phyloP scores from a whole-genome alignment of 2,113 vertebrate species.

The Zosterops pallidus region DNA sequence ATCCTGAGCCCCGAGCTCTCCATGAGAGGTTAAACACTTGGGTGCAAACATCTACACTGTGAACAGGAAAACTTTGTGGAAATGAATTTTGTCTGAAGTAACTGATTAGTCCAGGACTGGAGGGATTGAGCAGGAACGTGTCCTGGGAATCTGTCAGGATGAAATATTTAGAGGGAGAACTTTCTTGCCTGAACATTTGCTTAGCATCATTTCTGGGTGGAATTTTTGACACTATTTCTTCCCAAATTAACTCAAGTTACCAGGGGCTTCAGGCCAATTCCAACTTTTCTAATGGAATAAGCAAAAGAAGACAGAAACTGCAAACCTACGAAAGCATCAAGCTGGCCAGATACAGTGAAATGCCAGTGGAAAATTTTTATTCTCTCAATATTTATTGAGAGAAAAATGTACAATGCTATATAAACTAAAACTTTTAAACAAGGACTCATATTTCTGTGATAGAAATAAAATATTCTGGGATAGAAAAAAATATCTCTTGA shows the following conservation, averaged over 20 bases:
- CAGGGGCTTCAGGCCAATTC: not conserved
- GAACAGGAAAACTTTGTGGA: not conserved
- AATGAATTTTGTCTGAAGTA: not conserved
- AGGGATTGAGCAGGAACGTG: not conserved
- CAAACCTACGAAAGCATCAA: not conserved
- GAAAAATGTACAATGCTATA: not conserved
- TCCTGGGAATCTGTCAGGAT: not conserved
- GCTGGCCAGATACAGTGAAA: not conserved
- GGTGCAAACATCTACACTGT: not conserved
- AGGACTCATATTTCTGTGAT: not conserved
- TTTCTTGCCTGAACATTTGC: not conserved
- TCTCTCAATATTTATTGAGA: not conserved
- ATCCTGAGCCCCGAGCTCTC: accelerated
- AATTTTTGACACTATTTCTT: conserved; percentile 9
- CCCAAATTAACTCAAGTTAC: conserved; percentile 14
- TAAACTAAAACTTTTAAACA: not conserved
- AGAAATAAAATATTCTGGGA: not conserved
- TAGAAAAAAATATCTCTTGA: not conserved
- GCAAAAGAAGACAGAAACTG: not conserved
- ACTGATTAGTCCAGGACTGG: not conserved
- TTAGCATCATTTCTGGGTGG: conserved; percentile 5
- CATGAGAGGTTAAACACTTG: not conserved
- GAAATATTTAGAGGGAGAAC: conserved; percentile 12
- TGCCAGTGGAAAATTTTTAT: not conserved
- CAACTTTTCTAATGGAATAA: not conserved